Base-by-base conservation (phyloP, 1,140 invertebrate species). In the Harpegnathos saltator region DNA sequence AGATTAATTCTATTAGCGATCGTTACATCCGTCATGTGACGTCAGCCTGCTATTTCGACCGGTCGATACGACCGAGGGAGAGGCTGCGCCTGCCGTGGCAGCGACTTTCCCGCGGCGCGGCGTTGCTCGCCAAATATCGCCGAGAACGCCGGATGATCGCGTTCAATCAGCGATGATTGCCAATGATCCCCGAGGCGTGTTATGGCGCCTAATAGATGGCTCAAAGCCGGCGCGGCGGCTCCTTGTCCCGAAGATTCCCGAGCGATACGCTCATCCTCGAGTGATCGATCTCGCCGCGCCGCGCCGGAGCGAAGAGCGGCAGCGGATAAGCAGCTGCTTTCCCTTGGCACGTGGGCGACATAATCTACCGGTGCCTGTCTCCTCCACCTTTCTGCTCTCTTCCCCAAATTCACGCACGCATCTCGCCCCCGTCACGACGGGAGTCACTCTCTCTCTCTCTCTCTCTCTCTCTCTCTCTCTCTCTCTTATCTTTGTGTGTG, bases 321-420 rank as follows among this genome's bases (percentile, higher is more conserved):
- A 29, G 50, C 69, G 65, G 81, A 83, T 82, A 82, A 82, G 71
- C 82, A 83, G 82, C 82, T 83, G 82, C 74, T 44, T 52, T 56
- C 78, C 72, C 71, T 50, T 80, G 82, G 82, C 82, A 83, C 82
- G 82, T 83, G 82, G 82, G 74, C 82, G 82, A 83, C 74, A 80
- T 80, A 66, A 83, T 83, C 73, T 73, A 83, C 65, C 65, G 50
- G 24, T 22, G 19, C 72, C 56, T 44, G 4, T 9, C 38, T 44
- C 38, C 5, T 3, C 29, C 38, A 44, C 38, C 68, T 26, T 71
- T 22, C 50, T 58, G 26, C 29, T 58, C 82, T 62, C 38, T 65
- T 56, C 50, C 82, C 22, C 56, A 61, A 80, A 83, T 68, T 69
- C 82, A 83, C 72, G 72, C 71, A 75, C 81, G 48, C 81, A 59